Evolutionary conservation across 2,797 vertebrate species (phyloP), one percentile per base, ranked within the genome.

Genomic region (Tokudaia tokunoshimensis): DNA sequence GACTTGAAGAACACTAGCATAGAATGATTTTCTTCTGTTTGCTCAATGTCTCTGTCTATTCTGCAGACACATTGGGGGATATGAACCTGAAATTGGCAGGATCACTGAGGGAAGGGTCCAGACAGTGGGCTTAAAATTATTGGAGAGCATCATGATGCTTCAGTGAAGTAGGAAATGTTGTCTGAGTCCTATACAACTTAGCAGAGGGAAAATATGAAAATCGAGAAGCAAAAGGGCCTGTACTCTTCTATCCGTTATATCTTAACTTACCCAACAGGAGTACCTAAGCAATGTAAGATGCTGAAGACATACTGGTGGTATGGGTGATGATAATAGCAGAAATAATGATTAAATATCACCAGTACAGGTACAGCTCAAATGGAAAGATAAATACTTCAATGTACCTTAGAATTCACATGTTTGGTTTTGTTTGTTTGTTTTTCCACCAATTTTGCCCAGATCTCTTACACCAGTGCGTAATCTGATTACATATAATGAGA

Each of bases 401-500:
- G 6, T 41, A 17, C 12, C 6, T 17, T 37, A 86, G 44, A 34
- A 52, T 52, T 74, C 41, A 65, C 17, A 22, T 13, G 0, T 29
- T 84, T 65, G 55, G 55, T 82, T 81, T 81, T 55, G 22, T 61
- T 61, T 55, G 63, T 86, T 65, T 12, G 59, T 34, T 0, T 80
- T 91, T 81, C 74, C 7, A 84, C 61, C 3, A 89, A 9, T 94
- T 94, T 44, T 78, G 34, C 17, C 89, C 10, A 84, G 37, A 82
- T 90, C 7, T 70, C 22, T 87, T 78, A 61, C 0, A 81, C 2
- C 1, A 15, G 47, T 24, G 26, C 81, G 47, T 9, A 95, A 26
- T 34, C 89, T 52, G 4, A 84, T 89, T 89, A 72, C 47, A 70
- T 78, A 34, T 59, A 10, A 91, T 31, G 75, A 94, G 93, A 61